Conservation (phyloP, 1,140 invertebrate species). For the Drosophila arizonae region DNA sequence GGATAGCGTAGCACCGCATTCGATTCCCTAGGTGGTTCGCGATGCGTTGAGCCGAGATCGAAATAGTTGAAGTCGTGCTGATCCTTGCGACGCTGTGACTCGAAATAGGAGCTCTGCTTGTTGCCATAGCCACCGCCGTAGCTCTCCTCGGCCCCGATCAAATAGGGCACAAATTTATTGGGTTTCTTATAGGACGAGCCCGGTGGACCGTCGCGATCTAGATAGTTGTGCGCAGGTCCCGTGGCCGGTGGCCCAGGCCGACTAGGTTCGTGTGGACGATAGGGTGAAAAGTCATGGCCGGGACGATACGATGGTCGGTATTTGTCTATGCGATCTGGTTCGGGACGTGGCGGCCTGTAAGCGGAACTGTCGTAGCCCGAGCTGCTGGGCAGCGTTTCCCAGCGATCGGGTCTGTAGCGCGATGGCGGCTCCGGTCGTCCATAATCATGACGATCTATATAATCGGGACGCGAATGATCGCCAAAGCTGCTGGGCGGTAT, state of each 20-base stretch:
- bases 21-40: constrained; percentile 52
- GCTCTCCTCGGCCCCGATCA: constrained; percentile 69
- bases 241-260: constrained; percentile 37
- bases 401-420: constrained; percentile 61
- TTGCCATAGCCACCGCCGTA: constrained; percentile 76
- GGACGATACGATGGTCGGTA: constrained; percentile 74
- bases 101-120: constrained; percentile 75
- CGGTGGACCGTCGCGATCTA: constrained; percentile 70
- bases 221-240: constrained; percentile 65
- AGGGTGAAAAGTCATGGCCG: constrained; percentile 66
- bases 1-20: constrained; percentile 75
- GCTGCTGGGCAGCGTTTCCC: constrained; percentile 76
- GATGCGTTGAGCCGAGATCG: constrained; percentile 56
- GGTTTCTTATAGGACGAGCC: constrained; percentile 61
- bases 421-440: constrained; percentile 41
- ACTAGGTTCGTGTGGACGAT: constrained; percentile 55
- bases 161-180: constrained; percentile 74
- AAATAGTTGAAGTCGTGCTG: constrained; percentile 80
- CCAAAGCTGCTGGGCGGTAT: constrained; percentile 71
- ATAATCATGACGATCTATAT: constrained; percentile 72
- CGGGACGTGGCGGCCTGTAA: constrained; percentile 59
- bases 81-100: constrained; percentile 73
- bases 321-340: constrained; percentile 68
- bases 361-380: constrained; percentile 69
- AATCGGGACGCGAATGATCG: constrained; percentile 57